Evolutionary conservation across 2,797 vertebrate species (phyloP).

Genomic region (Silurus aristotelis): DNA sequence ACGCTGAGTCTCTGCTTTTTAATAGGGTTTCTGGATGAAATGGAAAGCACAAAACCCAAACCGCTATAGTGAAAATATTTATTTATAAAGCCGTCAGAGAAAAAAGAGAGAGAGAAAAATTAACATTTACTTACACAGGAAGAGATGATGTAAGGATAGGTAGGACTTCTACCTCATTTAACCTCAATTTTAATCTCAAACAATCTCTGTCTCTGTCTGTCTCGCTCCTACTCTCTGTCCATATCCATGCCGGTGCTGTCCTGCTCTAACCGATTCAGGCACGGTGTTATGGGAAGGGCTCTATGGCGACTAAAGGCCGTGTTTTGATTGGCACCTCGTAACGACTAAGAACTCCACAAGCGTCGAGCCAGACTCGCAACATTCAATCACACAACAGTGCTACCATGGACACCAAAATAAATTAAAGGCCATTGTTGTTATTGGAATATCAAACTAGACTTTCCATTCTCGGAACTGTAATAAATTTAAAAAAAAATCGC

Average conservation of each 20-base stretch:
- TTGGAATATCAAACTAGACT: constrained; percentile 38
- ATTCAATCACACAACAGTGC: constrained; percentile 42
- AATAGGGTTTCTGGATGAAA: constrained; percentile 34
- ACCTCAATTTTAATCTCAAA: not conserved
- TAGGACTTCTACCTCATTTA: constrained; percentile 7
- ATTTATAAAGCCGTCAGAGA: constrained; percentile 30
- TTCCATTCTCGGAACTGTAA: constrained; percentile 31
- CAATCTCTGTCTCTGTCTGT: constrained; percentile 31
- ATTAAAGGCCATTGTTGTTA: constrained; percentile 38
- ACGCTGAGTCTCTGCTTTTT: constrained; percentile 17
- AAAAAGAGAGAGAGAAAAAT: not conserved
- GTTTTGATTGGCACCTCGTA: constrained; percentile 72
- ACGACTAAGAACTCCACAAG: constrained; percentile 55
- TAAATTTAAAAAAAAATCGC: constrained; percentile 16
- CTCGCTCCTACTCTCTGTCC: not conserved
- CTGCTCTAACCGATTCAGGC: constrained; percentile 60
- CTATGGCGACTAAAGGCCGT: constrained; percentile 64
- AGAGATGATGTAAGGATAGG: constrained; percentile 26
- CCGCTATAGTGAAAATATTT: constrained; percentile 36
- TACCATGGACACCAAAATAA: constrained; percentile 42
- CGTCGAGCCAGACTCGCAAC: constrained; percentile 60
- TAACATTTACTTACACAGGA: not conserved
- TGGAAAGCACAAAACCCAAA: constrained; percentile 31
- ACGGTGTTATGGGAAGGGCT: constrained; percentile 62
- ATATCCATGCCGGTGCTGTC: not conserved